Percentiles rank a stretch among this genome's conserved stretches.
These are phyloP conservation scores for Sebastes steindachneri DNA, from an alignment of 2,797 vertebrate species.

Conservation along the genomic window DNA sequence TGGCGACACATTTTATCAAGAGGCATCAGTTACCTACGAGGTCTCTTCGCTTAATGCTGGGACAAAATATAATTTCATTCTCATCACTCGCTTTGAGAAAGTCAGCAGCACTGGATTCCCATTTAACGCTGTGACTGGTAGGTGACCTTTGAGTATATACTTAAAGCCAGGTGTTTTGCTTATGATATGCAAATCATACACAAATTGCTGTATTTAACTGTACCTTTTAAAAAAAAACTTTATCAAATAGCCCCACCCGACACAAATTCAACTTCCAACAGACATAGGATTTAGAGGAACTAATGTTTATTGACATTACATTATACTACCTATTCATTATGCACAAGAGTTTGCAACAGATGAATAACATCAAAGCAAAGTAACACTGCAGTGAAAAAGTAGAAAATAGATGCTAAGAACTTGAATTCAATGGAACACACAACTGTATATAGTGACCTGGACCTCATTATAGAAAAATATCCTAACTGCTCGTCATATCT, in stretches of 20 bases:
- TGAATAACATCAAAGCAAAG: not conserved
- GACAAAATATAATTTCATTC: slow-evolving; percentile 39
- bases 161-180: not conserved
- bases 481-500: fast-evolving
- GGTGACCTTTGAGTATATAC: not conserved
- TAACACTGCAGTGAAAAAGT: not conserved
- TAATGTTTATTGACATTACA: not conserved
- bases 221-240: not conserved
- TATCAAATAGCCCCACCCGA: not conserved
- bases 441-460: not conserved
- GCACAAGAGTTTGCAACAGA: not conserved
- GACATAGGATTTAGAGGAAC: not conserved
- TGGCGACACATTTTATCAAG: fast-evolving
- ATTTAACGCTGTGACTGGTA: slow-evolving; percentile 49
- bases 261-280: not conserved
- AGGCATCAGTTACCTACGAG: fast-evolving
- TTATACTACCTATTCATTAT: not conserved
- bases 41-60: slow-evolving; percentile 31
- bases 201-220: not conserved
- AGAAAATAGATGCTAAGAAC: not conserved
- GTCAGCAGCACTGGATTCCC: slow-evolving; percentile 13
- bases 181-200: not conserved
- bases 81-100: slow-evolving; percentile 18
- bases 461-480: not conserved
- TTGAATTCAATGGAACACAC: not conserved